Evolutionary conservation across 2,888 invertebrate genomes (phyloP).

Genomic region (Priocnemis perturbator): DNA sequence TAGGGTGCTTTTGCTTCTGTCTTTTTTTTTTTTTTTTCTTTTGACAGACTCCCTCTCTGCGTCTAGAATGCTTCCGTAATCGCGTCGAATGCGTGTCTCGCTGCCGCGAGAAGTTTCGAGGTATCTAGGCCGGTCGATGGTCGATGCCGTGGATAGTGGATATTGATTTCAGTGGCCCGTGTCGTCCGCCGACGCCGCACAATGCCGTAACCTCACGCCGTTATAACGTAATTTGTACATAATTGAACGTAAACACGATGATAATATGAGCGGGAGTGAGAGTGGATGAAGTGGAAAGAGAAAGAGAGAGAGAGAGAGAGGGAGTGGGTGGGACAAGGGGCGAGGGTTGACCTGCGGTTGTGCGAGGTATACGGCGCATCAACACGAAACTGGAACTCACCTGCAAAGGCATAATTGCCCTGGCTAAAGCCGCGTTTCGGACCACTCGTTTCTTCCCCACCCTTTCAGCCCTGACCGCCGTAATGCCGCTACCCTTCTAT

Average conservation of each 20-base stretch:
- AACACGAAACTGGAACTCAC: too few species aligned
- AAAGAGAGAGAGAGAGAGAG: background rate
- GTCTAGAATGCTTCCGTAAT: too few species aligned
- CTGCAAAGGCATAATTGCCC: conserved; percentile 20
- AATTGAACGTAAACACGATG: conserved; percentile 61
- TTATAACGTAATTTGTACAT: conserved; percentile 57
- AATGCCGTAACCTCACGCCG: conserved; percentile 36
- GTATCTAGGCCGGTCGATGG: background rate
- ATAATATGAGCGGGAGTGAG: conserved; percentile 42
- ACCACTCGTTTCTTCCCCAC: too few species aligned
- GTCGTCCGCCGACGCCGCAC: conserved; percentile 21
- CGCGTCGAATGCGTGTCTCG: too few species aligned
- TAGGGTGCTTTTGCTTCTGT: too few species aligned
- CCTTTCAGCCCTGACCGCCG: background rate
- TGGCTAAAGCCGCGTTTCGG: background rate
- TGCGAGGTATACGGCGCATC: too few species aligned
- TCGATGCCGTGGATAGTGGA: background rate
- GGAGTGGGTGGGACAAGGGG: background rate
- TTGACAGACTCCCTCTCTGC: too few species aligned
- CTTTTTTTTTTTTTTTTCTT: too few species aligned
- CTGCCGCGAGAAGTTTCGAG: background rate
- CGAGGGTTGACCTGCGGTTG: conserved; percentile 1
- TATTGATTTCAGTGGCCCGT: conserved; percentile 15
- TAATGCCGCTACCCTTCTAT: conserved; percentile 3
- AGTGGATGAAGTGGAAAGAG: background rate